Evolutionary conservation across 2,888 invertebrate species (phyloP).

Genomic region (Globia sparganii): DNA sequence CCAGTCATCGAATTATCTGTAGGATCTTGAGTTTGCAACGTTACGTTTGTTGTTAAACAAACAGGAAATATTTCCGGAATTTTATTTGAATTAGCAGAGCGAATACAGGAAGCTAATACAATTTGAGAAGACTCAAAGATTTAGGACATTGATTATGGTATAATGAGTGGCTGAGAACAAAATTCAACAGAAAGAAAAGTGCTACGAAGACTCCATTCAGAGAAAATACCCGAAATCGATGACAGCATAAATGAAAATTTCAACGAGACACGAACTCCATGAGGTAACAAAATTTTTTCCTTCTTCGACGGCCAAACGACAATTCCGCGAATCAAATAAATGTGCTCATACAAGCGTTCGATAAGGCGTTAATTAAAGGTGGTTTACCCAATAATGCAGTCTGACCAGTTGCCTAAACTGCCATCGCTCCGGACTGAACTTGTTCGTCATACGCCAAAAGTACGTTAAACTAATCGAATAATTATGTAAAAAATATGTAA

Average conservation of each 20-base stretch:
- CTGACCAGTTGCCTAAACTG: conserved; percentile 62
- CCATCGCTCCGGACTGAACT: conserved; percentile 55
- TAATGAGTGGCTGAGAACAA: background rate
- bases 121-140: conserved; percentile 12
- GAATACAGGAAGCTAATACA: background rate
- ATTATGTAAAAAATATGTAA: conserved; percentile 24
- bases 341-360: conserved; percentile 23
- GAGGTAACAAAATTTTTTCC: conserved; percentile 18
- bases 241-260: background rate
- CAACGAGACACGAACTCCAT: background rate
- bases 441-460: conserved; percentile 31
- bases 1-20: conserved; percentile 43
- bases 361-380: conserved; percentile 52
- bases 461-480: conserved; percentile 34
- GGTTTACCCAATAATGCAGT: conserved; percentile 66
- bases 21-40: conserved; percentile 31
- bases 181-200: background rate
- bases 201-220: background rate
- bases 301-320: conserved; percentile 5
- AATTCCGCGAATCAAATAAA: conserved; percentile 47
- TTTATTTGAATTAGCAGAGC: conserved; percentile 1
- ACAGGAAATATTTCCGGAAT: conserved; percentile 31
- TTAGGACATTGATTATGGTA: background rate
- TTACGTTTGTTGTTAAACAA: conserved; percentile 46
- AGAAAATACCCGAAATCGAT: background rate